Percentiles rank a stretch among this genome's conserved stretches.
phyloP scores from a whole-genome alignment of 2,888 invertebrate genomes.

The Lamellibrachia satsuma region DNA sequence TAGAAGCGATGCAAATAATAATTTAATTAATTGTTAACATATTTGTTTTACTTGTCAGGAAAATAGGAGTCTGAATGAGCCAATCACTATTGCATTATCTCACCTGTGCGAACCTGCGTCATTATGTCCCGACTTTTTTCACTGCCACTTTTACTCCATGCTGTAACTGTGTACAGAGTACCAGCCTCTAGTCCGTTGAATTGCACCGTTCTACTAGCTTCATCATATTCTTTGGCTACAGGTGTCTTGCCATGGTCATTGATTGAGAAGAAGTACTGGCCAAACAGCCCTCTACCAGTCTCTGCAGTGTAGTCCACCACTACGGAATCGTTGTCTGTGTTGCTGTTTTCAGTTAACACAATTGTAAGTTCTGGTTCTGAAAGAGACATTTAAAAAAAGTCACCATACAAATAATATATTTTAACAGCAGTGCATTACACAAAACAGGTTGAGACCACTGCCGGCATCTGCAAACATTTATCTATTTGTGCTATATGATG shows the following conservation, averaged over 20 bases:
- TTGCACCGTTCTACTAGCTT: not conserved
- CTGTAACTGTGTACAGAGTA: not conserved
- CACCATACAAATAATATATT: too few species aligned
- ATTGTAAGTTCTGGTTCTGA: too few species aligned
- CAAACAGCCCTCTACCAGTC: not conserved
- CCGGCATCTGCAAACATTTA: too few species aligned
- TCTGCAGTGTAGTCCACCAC: not conserved
- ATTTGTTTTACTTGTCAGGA: too few species aligned
- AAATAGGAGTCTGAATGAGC: not conserved
- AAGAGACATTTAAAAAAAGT: too few species aligned
- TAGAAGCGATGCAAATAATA: too few species aligned
- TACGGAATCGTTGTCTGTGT: not conserved
- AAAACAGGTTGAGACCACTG: too few species aligned
- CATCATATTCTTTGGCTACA: not conserved
- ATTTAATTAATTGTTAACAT: too few species aligned
- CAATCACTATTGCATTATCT: not conserved
- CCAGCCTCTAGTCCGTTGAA: conserved; percentile 12
- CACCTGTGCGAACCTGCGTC: not conserved
- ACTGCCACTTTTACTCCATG: not conserved
- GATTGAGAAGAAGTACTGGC: not conserved
- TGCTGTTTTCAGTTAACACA: too few species aligned
- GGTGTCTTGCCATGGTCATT: not conserved
- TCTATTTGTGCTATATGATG: too few species aligned
- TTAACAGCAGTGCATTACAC: too few species aligned
- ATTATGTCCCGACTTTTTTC: not conserved